A percentile compares a stretch with the other conserved stretches of the same genome.
Evolutionary conservation across 2,797 vertebrate genomes (phyloP).

Genomic region (Anolis apletophallus): DNA sequence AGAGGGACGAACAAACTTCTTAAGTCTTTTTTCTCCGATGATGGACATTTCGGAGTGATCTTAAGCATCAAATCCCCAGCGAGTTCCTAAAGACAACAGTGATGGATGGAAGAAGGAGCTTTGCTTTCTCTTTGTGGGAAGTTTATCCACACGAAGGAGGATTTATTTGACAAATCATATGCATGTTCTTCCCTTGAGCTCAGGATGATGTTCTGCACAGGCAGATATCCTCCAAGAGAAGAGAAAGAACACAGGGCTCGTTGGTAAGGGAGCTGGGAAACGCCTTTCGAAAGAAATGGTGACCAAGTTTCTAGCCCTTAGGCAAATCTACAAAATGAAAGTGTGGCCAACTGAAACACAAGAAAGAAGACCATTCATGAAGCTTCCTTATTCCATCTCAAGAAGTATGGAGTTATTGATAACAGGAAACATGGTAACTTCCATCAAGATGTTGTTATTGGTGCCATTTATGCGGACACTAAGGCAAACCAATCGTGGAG

Average conservation of each 20-base stretch:
- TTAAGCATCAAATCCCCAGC: background rate
- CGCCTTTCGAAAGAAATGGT: no score
- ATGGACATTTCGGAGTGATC: background rate
- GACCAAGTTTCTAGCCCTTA: background rate
- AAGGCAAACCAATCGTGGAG: no score
- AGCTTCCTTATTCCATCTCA: no score
- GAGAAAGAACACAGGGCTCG: background rate
- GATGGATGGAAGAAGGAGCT: background rate
- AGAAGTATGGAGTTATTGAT: no score
- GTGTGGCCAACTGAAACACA: no score
- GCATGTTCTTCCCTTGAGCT: background rate
- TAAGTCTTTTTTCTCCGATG: conserved; percentile 35
- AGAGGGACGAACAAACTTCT: conserved; percentile 37
- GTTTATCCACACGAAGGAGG: background rate
- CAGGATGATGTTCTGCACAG: no score
- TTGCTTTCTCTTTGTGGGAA: background rate
- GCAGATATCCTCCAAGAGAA: background rate
- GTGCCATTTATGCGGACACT: no score
- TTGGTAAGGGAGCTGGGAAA: no score
- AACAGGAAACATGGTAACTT: no score
- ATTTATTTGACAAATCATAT: background rate
- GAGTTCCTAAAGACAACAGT: background rate
- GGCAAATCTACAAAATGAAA: background rate
- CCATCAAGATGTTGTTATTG: no score
- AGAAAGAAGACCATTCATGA: no score